Percentiles rank a stretch among this genome's conserved stretches.
Conservation (phyloP, 2,888 invertebrate genomes). For the Sipunculus nudus region DNA sequence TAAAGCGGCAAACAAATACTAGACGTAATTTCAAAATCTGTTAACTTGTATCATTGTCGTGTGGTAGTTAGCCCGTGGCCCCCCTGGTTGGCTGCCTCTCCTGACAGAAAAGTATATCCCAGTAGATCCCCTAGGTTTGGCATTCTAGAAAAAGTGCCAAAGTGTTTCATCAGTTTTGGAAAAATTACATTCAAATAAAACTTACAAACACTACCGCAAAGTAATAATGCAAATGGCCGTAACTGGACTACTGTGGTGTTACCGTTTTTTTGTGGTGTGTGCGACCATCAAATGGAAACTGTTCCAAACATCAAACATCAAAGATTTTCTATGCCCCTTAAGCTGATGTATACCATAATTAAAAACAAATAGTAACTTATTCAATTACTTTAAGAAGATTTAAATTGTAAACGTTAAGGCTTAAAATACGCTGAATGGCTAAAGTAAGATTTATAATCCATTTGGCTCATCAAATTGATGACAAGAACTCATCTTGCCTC, state of each 20-base stretch:
- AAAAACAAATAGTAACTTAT: too few relatives aligned
- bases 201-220: not conserved
- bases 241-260: conserved; percentile 1
- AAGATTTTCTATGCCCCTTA: too few relatives aligned
- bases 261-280: not conserved
- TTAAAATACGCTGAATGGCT: too few relatives aligned
- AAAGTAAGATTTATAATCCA: too few relatives aligned
- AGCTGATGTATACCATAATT: too few relatives aligned
- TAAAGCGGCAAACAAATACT: too few relatives aligned
- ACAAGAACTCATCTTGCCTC: too few relatives aligned
- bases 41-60: not conserved
- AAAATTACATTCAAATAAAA: not conserved
- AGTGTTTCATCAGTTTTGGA: not conserved
- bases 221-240: not conserved
- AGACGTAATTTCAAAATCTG: too few relatives aligned
- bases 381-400: too few relatives aligned
- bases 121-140: not conserved
- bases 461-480: too few relatives aligned
- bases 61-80: not conserved
- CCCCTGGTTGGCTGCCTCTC: not conserved
- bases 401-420: too few relatives aligned
- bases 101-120: not conserved
- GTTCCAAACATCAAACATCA: too few relatives aligned
- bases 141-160: not conserved
- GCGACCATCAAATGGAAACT: conserved; percentile 1